phyloP scores from a whole-genome alignment of 1,140 invertebrate species.

The Bombus pascuorum region DNA sequence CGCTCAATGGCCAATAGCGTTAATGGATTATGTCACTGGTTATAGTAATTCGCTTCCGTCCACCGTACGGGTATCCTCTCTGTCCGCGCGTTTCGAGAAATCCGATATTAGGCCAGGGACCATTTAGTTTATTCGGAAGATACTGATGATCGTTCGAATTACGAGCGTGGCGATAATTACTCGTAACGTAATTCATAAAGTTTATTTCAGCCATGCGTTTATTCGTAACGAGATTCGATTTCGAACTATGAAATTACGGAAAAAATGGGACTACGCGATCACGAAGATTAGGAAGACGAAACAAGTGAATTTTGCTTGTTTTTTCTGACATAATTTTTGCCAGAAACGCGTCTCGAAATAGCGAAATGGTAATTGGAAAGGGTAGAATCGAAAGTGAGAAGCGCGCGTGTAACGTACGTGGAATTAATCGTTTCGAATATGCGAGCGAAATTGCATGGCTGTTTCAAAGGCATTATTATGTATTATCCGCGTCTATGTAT shows the following conservation, averaged over 20 bases:
- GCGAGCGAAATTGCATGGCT: not conserved
- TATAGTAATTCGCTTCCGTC: conserved; percentile 44
- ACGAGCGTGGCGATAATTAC: not conserved
- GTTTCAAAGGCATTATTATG: not conserved
- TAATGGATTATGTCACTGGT: conserved; percentile 55
- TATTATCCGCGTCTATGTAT: not conserved
- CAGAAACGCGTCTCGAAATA: not conserved
- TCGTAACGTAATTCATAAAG: not conserved
- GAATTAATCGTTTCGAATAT: not conserved
- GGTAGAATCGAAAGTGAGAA: not conserved
- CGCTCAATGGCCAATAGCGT: conserved; percentile 55
- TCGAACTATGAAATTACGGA: no score
- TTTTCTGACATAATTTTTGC: no score
- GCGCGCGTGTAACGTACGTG: not conserved
- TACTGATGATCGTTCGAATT: not conserved
- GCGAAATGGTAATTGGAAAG: not conserved
- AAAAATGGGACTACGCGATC: no score
- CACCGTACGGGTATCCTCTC: not conserved
- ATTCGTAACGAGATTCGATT: not conserved
- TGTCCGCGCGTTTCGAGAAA: not conserved
- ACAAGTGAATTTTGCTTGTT: no score
- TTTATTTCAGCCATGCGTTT: not conserved
- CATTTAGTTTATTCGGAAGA: not conserved
- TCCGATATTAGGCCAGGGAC: not conserved
- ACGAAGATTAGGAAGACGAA: no score